Evolutionary conservation across 1,140 invertebrate species (phyloP).

Genomic region (Semibalanus balanoides): DNA sequence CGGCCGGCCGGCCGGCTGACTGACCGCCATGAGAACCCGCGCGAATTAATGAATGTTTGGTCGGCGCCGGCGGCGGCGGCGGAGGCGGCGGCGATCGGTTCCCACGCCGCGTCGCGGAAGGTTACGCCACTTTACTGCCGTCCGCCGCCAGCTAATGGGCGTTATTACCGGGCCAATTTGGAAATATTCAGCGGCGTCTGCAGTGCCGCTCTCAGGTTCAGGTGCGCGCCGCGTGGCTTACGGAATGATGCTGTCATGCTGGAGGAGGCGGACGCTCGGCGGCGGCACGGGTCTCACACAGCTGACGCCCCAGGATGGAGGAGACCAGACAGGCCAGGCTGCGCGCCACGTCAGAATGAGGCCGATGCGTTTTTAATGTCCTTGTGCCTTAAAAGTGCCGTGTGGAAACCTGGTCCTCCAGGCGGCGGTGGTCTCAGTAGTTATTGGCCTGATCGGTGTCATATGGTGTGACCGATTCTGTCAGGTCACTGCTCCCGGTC

Average conservation of each 20-base stretch:
- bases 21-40: background rate
- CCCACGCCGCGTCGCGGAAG: background rate
- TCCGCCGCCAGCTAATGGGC: background rate
- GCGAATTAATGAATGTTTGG: background rate
- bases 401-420: too few relatives aligned
- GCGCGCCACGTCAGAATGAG: background rate
- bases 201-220: background rate
- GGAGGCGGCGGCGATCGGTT: background rate
- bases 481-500: too few relatives aligned
- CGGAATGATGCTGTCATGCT: too few relatives aligned
- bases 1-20: too few relatives aligned
- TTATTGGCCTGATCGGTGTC: too few relatives aligned
- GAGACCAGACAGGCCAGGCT: background rate
- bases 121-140: background rate
- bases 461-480: too few relatives aligned
- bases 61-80: background rate
- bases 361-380: background rate
- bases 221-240: background rate
- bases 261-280: too few relatives aligned
- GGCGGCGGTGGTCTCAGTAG: too few relatives aligned
- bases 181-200: background rate
- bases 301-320: background rate
- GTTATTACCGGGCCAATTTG: background rate
- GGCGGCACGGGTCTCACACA: background rate
- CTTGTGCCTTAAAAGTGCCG: background rate